These are phyloP conservation scores for Magallana nippona DNA, from an alignment of 2,888 invertebrate genomes.

Conservation along the genomic window DNA sequence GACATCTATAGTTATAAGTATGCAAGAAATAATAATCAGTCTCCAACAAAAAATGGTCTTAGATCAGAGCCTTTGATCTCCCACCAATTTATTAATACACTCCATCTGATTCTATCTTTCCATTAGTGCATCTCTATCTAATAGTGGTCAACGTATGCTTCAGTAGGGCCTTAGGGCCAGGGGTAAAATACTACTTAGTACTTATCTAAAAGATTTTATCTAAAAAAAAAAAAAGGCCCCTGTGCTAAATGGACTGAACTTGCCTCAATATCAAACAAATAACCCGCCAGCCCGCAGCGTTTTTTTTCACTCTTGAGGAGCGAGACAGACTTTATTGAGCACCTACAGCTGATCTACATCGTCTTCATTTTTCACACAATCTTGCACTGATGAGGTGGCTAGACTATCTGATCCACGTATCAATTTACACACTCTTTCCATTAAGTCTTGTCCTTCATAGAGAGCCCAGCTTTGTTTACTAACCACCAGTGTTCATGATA, in stretches of 20 bases:
- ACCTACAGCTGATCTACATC: background rate
- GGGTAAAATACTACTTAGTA: background rate
- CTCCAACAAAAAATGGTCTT: no score
- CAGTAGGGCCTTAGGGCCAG: background rate
- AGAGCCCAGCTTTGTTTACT: background rate
- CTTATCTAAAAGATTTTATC: background rate
- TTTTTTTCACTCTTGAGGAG: background rate
- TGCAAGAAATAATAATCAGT: no score
- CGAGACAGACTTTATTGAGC: background rate
- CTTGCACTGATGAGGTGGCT: background rate
- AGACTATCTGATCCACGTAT: background rate
- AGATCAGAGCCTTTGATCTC: background rate
- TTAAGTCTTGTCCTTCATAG: background rate
- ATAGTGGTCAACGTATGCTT: conserved; percentile 1
- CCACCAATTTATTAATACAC: background rate
- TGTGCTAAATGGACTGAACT: conserved; percentile 22
- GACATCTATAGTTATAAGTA: no score
- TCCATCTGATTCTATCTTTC: background rate
- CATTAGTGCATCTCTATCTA: background rate
- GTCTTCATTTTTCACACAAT: conserved; percentile 16
- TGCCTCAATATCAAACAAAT: background rate
- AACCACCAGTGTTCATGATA: background rate
- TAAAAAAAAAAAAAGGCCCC: background rate
- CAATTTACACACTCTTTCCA: conserved; percentile 17
- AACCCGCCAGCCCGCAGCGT: background rate